A percentile compares a stretch with the other conserved stretches of the same genome.
Conservation (phyloP, 1,140 invertebrate genomes). For the Aphelenchoides avenae region DNA sequence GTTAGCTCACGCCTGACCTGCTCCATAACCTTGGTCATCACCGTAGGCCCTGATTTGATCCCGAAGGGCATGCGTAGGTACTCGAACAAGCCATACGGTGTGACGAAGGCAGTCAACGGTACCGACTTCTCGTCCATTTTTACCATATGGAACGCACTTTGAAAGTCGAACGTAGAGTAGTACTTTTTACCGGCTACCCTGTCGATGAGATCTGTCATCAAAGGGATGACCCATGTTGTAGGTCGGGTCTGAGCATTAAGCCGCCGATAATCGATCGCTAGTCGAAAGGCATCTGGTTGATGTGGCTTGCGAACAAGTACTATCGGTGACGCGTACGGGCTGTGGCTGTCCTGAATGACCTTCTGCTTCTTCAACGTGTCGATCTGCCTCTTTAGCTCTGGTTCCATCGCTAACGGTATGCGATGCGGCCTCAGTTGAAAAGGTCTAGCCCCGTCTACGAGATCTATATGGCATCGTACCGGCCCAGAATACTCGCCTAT, state of each 20-base stretch:
- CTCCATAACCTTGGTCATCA: slow-evolving; percentile 16
- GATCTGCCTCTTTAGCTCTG: slow-evolving; percentile 24
- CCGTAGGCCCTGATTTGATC: slow-evolving; percentile 3
- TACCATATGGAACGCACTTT: slow-evolving; percentile 14
- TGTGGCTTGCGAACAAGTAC: slow-evolving; percentile 29
- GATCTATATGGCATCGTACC: slow-evolving; percentile 1
- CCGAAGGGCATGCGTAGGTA: slow-evolving; percentile 15
- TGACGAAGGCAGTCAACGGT: slow-evolving; percentile 13
- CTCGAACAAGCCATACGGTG: slow-evolving; percentile 3
- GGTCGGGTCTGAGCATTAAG: slow-evolving; percentile 6
- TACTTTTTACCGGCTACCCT: slow-evolving; percentile 6
- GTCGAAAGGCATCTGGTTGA: slow-evolving; percentile 16
- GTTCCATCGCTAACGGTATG: slow-evolving; percentile 10
- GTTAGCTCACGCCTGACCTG: slow-evolving; percentile 4
- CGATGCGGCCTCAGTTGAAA: slow-evolving; percentile 3
- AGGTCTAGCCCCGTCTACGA: not conserved
- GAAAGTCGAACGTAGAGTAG: slow-evolving; percentile 9
- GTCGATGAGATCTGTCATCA: slow-evolving; percentile 9
- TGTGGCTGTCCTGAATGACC: slow-evolving; percentile 19
- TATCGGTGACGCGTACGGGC: slow-evolving; percentile 14
- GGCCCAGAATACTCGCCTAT: slow-evolving; percentile 21
- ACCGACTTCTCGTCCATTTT: not conserved
- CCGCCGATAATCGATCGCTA: slow-evolving; percentile 24
- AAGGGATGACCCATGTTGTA: slow-evolving; percentile 11
- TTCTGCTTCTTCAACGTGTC: slow-evolving; percentile 22